Conservation (phyloP, 2,113 vertebrate genomes). For the Amblyornis subalaris region DNA sequence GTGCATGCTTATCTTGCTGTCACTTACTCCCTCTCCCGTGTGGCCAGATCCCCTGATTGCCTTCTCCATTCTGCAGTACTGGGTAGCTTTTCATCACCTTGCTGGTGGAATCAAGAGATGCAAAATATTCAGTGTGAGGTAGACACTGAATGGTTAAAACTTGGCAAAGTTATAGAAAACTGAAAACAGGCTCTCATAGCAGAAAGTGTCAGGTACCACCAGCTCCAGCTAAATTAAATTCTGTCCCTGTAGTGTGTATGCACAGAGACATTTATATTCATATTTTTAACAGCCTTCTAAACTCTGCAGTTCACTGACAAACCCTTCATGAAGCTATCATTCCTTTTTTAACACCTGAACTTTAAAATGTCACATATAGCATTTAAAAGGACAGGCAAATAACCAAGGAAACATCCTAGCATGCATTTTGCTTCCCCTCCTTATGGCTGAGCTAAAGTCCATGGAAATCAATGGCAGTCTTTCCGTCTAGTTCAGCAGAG, state of each 20-base stretch:
- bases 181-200: conserved; percentile 65
- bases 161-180: conserved; percentile 66
- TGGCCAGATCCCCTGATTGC: conserved; percentile 27
- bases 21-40: neutral
- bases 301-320: conserved; percentile 70
- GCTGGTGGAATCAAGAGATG: conserved; percentile 64
- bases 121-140: conserved; percentile 65
- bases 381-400: conserved; percentile 69
- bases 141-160: conserved; percentile 67
- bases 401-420: conserved; percentile 63
- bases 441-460: conserved; percentile 43
- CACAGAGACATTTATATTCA: conserved; percentile 71
- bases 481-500: conserved; percentile 37
- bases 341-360: conserved; percentile 69
- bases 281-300: conserved; percentile 72
- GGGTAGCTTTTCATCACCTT: conserved; percentile 63
- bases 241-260: conserved; percentile 70
- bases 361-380: conserved; percentile 65
- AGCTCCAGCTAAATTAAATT: conserved; percentile 71
- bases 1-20: neutral
- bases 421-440: conserved; percentile 33
- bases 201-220: conserved; percentile 66
- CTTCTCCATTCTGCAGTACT: conserved; percentile 5
- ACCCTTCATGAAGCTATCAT: conserved; percentile 65
- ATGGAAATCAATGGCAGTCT: conserved; percentile 31